These are phyloP conservation scores for Discoglossus pictus DNA, from an alignment of 2,797 vertebrate species.

Conservation along the genomic window DNA sequence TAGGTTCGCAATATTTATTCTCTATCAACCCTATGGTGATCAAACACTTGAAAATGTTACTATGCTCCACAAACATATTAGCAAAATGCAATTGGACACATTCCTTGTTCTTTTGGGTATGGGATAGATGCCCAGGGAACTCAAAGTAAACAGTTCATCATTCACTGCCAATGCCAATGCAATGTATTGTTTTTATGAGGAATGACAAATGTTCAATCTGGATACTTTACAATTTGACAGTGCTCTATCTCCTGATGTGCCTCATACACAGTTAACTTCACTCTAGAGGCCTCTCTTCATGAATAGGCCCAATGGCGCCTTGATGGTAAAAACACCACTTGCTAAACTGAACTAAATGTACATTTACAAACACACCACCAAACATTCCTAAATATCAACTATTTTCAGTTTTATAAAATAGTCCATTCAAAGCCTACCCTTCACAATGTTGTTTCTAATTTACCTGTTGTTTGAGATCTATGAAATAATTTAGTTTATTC, in stretches of 20 bases:
- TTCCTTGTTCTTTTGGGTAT: slow-evolving; percentile 39
- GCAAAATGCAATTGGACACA: slow-evolving; percentile 51
- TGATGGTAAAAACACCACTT: slow-evolving; percentile 57
- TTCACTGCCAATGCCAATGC: slow-evolving; percentile 44
- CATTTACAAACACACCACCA: too few species aligned
- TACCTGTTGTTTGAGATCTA: too few species aligned
- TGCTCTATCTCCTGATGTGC: slow-evolving; percentile 39
- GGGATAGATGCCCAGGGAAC: slow-evolving; percentile 50
- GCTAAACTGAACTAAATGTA: slow-evolving; percentile 54
- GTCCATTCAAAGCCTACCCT: not conserved
- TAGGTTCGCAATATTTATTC: slow-evolving; percentile 72
- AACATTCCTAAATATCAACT: too few species aligned
- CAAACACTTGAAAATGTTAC: slow-evolving; percentile 73
- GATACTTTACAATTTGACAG: slow-evolving; percentile 36
- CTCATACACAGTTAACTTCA: slow-evolving; percentile 53
- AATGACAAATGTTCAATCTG: slow-evolving; percentile 35
- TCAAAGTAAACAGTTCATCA: slow-evolving; percentile 25
- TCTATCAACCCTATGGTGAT: slow-evolving; percentile 73
- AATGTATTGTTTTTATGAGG: slow-evolving; percentile 1
- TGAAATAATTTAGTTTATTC: too few species aligned
- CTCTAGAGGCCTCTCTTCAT: slow-evolving; percentile 34
- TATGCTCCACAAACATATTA: slow-evolving; percentile 62
- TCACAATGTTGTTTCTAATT: not conserved
- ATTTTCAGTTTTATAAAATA: too few species aligned
- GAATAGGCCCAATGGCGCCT: slow-evolving; percentile 48